Conservation (phyloP, 2,113 vertebrate genomes). For the Phocoena phocoena region DNA sequence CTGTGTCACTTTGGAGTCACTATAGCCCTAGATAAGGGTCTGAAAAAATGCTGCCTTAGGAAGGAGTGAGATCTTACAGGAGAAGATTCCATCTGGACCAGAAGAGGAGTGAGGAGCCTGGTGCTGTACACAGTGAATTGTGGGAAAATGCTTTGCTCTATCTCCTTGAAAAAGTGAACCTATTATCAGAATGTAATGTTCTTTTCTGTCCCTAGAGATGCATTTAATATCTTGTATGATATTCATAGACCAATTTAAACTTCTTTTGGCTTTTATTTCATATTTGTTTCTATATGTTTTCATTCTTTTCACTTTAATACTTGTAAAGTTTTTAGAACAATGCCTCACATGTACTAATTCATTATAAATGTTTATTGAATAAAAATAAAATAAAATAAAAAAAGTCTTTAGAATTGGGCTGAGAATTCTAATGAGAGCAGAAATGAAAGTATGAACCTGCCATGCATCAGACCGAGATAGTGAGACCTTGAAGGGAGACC, state of each 20-base stretch:
- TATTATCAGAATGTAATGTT: neutral
- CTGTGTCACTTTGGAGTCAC: neutral
- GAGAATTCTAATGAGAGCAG: neutral
- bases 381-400: neutral
- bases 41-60: neutral
- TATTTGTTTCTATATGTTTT: neutral
- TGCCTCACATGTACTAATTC: neutral
- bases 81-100: neutral
- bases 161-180: neutral
- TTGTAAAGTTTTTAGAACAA: neutral
- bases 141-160: neutral
- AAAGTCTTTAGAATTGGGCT: neutral
- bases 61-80: neutral
- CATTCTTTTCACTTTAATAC: neutral
- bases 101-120: neutral
- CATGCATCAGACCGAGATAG: neutral
- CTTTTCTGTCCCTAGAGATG: neutral
- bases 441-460: neutral
- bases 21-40: neutral
- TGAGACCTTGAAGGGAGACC: neutral
- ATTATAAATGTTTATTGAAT: neutral
- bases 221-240: neutral
- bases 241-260: neutral
- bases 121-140: neutral
- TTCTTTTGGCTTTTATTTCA: neutral